These are phyloP conservation scores for Automeris io DNA, from an alignment of 2,888 invertebrate genomes.

Conservation along the genomic window DNA sequence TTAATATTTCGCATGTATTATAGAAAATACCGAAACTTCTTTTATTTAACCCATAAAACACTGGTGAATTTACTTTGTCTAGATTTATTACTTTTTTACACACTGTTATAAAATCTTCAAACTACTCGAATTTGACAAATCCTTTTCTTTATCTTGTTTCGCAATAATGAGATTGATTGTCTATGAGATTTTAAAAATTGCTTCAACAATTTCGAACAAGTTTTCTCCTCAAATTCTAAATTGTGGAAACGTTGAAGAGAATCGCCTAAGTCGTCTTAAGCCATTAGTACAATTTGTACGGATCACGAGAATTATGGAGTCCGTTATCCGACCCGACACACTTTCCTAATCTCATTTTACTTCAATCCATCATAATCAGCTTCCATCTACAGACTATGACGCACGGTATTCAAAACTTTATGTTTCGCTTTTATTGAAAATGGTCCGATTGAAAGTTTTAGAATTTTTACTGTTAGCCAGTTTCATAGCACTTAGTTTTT, in stretches of 20 bases:
- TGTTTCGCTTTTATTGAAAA: background rate
- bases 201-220: no score
- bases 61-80: no score
- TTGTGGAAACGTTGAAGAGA: background rate
- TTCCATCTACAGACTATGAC: slow-evolving; percentile 15
- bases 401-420: slow-evolving; percentile 13
- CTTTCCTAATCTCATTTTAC: slow-evolving; percentile 19
- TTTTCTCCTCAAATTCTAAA: no score
- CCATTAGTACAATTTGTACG: slow-evolving; percentile 18
- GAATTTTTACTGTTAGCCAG: background rate
- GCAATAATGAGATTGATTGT: no score
- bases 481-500: slow-evolving; percentile 11
- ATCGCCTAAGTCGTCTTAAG: slow-evolving; percentile 13
- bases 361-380: slow-evolving; percentile 16
- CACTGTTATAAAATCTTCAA: no score
- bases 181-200: no score
- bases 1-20: no score
- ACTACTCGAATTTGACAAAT: no score
- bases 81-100: no score
- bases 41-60: no score
- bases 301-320: slow-evolving; percentile 18
- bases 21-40: no score
- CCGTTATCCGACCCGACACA: slow-evolving; percentile 23
- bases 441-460: background rate
- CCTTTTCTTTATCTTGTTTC: no score